Percentiles rank a stretch among this genome's conserved stretches.
Conservation (phyloP, 2,113 vertebrate genomes). For the Brachyhypopomus gauderio region DNA sequence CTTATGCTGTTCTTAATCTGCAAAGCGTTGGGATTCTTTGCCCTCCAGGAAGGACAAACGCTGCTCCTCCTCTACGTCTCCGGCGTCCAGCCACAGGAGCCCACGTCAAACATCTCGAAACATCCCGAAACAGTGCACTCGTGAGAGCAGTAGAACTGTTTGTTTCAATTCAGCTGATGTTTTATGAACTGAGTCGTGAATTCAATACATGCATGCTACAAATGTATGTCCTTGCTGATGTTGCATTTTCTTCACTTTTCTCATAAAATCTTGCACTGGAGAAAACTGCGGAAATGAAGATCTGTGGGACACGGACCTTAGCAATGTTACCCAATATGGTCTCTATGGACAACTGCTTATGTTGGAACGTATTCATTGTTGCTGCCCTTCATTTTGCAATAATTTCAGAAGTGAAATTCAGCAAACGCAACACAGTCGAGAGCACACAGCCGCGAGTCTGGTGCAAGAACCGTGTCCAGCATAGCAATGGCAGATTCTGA, state of each 20-base stretch:
- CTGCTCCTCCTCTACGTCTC: too few species aligned
- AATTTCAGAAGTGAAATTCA: slow-evolving; percentile 13
- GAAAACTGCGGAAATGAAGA: not conserved
- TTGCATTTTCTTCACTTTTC: slow-evolving; percentile 19
- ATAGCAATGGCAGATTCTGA: slow-evolving; percentile 9
- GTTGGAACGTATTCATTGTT: slow-evolving; percentile 1
- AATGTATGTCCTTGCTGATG: not conserved
- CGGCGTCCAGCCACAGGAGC: too few species aligned
- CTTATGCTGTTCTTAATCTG: too few species aligned
- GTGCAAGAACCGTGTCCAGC: not conserved
- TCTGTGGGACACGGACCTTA: not conserved
- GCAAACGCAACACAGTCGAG: not conserved
- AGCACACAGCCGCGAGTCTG: not conserved
- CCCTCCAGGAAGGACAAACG: too few species aligned
- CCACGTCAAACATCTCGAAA: too few species aligned
- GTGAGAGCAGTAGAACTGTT: too few species aligned
- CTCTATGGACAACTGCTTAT: not conserved
- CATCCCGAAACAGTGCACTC: too few species aligned
- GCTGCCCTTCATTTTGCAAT: not conserved
- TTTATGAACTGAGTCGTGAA: too few species aligned
- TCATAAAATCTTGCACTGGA: slow-evolving; percentile 11
- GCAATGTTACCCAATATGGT: not conserved
- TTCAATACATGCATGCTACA: not conserved
- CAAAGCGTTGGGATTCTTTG: too few species aligned
- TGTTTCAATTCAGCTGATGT: too few species aligned